These are phyloP conservation scores for Amniataba percoides DNA, from an alignment of 2,797 vertebrate species.

Conservation along the genomic window DNA sequence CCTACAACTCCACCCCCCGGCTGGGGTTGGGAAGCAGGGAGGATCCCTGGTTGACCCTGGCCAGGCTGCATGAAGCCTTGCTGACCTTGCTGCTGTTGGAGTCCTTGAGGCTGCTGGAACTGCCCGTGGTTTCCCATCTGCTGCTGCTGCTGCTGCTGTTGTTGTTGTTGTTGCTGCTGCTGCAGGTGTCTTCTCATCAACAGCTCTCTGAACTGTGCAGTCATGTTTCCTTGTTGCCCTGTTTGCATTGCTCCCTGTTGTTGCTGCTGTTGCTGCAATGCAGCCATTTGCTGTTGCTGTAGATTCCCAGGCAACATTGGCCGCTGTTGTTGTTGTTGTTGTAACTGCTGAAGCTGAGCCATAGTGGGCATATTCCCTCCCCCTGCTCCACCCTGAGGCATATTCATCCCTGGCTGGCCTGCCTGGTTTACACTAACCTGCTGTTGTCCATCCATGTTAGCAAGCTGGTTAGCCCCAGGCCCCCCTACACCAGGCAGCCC, in stretches of 20 bases:
- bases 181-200: constrained; percentile 88
- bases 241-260: constrained; percentile 87
- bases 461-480: constrained; percentile 75
- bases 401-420: constrained; percentile 87
- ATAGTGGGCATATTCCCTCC: constrained; percentile 83
- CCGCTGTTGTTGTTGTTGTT: constrained; percentile 85
- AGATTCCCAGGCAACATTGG: constrained; percentile 80
- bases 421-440: constrained; percentile 84
- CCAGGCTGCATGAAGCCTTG: constrained; percentile 81
- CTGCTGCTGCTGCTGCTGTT: constrained; percentile 87
- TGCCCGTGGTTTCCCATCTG: constrained; percentile 92
- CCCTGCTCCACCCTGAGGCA: constrained; percentile 86
- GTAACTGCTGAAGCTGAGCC: constrained; percentile 87
- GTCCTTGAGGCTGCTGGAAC: constrained; percentile 89
- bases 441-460: constrained; percentile 82
- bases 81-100: constrained; percentile 80
- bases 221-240: constrained; percentile 89
- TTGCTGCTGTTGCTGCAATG: constrained; percentile 83
- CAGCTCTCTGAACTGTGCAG: constrained; percentile 92
- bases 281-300: constrained; percentile 88
- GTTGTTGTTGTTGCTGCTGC: constrained; percentile 84
- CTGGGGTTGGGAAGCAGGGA: constrained; percentile 78
- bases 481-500: constrained; percentile 71
- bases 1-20: constrained; percentile 69
- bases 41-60: constrained; percentile 75